Percentiles rank a stretch among this genome's conserved stretches.
These are phyloP conservation scores for Colostygia pectinataria DNA, from an alignment of 2,888 invertebrate genomes.

Conservation along the genomic window DNA sequence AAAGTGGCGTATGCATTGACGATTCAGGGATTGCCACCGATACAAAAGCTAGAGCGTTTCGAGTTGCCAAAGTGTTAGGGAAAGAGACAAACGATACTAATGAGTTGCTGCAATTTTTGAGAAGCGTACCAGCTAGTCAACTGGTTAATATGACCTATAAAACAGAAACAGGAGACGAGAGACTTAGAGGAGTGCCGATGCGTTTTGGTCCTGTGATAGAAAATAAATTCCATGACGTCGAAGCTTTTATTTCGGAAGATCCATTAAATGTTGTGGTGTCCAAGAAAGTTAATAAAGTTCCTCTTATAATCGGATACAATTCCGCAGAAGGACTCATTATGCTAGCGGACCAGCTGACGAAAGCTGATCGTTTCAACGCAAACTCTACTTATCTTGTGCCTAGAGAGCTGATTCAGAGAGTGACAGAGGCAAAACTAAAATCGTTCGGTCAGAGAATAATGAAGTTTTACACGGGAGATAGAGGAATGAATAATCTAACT, in stretches of 20 bases:
- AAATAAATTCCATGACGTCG: constrained; percentile 47
- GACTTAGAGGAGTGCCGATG: constrained; percentile 50
- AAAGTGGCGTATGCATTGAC: constrained; percentile 61
- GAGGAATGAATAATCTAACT: constrained; percentile 42
- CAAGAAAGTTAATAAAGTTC: constrained; percentile 50
- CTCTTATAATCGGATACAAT: constrained; percentile 58
- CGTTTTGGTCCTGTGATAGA: constrained; percentile 60
- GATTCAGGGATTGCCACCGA: constrained; percentile 52
- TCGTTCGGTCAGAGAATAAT: constrained; percentile 54
- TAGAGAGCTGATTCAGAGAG: constrained; percentile 45
- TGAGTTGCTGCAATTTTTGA: constrained; percentile 51
- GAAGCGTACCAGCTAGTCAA: constrained; percentile 47
- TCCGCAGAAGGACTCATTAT: constrained; percentile 56
- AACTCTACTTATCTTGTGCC: constrained; percentile 52
- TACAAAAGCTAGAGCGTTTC: constrained; percentile 52
- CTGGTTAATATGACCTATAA: constrained; percentile 45
- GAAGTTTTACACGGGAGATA: constrained; percentile 49
- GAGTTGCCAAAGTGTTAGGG: constrained; percentile 53
- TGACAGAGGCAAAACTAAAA: constrained; percentile 39
- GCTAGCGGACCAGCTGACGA: constrained; percentile 41
- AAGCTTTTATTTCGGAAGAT: constrained; percentile 52
- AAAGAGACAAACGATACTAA: constrained; percentile 51
- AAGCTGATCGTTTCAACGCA: constrained; percentile 44
- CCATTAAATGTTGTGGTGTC: constrained; percentile 47
- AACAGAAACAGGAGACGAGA: constrained; percentile 53